Conservation (phyloP, 1,140 invertebrate genomes). For the Polypedilum vanderplanki region DNA sequence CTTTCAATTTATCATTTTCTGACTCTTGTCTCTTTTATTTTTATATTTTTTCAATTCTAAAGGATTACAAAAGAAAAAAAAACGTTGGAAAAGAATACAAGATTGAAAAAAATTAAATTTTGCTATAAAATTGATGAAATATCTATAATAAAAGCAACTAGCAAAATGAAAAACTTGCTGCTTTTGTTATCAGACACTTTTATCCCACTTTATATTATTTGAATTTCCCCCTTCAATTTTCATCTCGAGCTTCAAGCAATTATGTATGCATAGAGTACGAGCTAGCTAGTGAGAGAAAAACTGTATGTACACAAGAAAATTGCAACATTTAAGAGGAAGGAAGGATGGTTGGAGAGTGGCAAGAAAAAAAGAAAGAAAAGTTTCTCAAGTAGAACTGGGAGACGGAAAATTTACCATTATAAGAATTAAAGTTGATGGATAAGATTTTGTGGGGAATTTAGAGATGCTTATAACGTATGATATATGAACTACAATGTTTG, state of each 20-base stretch:
- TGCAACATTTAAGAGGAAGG: not conserved
- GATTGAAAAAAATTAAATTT: too few relatives aligned
- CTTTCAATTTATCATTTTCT: constrained; percentile 22
- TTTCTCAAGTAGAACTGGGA: not conserved
- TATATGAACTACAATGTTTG: not conserved
- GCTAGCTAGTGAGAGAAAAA: not conserved
- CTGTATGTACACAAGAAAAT: not conserved
- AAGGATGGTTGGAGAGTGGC: not conserved
- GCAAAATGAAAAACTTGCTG: not conserved
- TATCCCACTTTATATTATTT: not conserved
- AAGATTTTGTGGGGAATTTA: constrained; percentile 8
- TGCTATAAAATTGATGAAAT: too few relatives aligned
- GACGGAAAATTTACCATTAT: not conserved
- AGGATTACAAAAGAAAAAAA: too few relatives aligned
- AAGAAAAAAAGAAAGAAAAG: not conserved
- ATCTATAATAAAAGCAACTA: too few relatives aligned
- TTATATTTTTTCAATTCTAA: too few relatives aligned
- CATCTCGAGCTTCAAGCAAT: not conserved
- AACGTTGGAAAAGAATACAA: too few relatives aligned
- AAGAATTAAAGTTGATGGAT: constrained; percentile 23
- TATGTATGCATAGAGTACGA: not conserved
- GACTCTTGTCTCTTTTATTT: not conserved
- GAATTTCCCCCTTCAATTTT: not conserved
- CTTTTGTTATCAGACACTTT: constrained; percentile 5
- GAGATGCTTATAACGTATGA: not conserved